Evolutionary conservation across 2,797 vertebrate genomes (phyloP), one percentile per base, ranked within the genome.

Genomic region (Chelon auratus): DNA sequence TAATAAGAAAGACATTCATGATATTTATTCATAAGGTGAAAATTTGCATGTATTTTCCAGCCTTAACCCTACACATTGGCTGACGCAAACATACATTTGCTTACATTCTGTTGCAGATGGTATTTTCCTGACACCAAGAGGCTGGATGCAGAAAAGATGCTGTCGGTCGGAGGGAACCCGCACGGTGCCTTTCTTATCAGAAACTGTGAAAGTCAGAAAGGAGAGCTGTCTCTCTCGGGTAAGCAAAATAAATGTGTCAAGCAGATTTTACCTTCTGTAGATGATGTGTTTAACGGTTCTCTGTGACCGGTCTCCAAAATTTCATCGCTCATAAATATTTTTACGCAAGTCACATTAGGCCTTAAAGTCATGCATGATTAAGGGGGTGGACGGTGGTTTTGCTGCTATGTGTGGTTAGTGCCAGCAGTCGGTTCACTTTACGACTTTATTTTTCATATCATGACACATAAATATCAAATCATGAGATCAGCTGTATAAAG

Each of bases 181-280:
- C 77, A 93, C 0, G 97, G 97, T 17, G 90, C 96, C 60, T 99
- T 98, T 87, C 93, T 99, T 50, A 92, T 99, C 77, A 92, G 97
- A 87, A 94, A 98, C 83, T 96, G 96, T 0, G 98, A 99, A 88
- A 97, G 94, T 87, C 93, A 96, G 68, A 92, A 72, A 78, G 95
- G 96, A 13, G 93, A 97, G 47, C 95, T 95, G 5, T 94, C 97
- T 17, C 95, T 99, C 36, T 99, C 98, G 95, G 96, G 98, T 99
- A 93, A 72, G 24, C 8, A 4, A 15, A 4, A n/a, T 2, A 17
- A 17, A 33, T 1, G 30, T 33, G 30, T 6, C 15, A 7, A 43
- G 42, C 0, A 1, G 17, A 17, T 43, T 43, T 43, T 2, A 7
- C 1, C 42, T 7, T 17, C 5, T 42, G 5, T 42, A 42, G 12